phyloP scores from a whole-genome alignment of 2,113 vertebrate genomes.

The Esox niger region DNA sequence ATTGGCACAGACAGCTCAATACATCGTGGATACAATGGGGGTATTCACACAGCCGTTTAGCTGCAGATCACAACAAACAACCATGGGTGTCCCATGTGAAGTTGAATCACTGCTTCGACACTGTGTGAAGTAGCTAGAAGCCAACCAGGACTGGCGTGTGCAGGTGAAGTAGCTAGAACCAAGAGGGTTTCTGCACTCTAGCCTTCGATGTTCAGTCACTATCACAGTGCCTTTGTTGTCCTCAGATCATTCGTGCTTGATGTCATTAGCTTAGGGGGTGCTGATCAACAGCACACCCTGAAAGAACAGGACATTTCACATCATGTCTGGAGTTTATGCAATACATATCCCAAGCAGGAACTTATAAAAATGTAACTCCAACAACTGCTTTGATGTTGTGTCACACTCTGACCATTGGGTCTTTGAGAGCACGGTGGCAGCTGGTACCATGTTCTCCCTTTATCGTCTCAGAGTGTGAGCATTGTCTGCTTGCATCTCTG shows the following conservation, averaged over 20 bases:
- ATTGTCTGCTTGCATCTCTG: too few species aligned
- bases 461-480: too few species aligned
- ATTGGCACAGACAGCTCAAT: constrained; percentile 58
- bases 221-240: neutral
- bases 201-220: neutral
- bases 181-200: too few species aligned
- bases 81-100: neutral
- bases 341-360: neutral
- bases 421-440: too few species aligned
- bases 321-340: neutral
- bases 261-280: neutral
- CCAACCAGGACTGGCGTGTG: too few species aligned
- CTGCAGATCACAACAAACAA: constrained; percentile 4
- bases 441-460: too few species aligned
- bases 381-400: too few species aligned
- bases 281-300: neutral
- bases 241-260: neutral
- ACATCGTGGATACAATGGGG: constrained; percentile 50
- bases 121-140: too few species aligned
- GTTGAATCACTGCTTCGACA: too few species aligned
- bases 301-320: neutral
- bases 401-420: too few species aligned
- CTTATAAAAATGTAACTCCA: neutral
- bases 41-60: constrained; percentile 4
- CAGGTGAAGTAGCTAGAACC: too few species aligned